Conservation (phyloP, 2,113 vertebrate genomes). For the Caranx melampygus region DNA sequence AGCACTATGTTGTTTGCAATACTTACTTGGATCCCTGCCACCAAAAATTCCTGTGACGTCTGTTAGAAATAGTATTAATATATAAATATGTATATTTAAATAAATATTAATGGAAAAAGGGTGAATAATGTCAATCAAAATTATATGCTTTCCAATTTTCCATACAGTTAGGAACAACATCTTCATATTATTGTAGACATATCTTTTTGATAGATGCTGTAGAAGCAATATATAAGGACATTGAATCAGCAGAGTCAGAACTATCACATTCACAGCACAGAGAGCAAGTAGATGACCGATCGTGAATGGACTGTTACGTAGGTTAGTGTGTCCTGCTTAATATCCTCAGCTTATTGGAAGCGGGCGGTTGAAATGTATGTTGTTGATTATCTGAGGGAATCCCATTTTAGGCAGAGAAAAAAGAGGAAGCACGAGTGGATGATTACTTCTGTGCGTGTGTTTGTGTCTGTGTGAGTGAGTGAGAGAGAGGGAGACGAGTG, state of each 20-base stretch:
- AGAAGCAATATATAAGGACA: not conserved
- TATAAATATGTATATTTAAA: no score
- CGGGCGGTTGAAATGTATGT: constrained; percentile 33
- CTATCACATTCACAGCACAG: not conserved
- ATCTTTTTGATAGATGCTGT: not conserved
- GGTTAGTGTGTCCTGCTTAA: not conserved
- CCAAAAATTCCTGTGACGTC: no score
- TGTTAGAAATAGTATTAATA: no score
- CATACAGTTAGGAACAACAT: no score
- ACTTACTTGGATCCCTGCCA: not conserved
- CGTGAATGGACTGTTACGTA: constrained; percentile 14
- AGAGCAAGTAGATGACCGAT: not conserved
- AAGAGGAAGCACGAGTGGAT: constrained; percentile 26
- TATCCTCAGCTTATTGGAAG: constrained; percentile 25
- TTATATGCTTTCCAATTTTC: no score
- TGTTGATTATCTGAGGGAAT: constrained; percentile 41
- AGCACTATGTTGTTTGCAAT: not conserved
- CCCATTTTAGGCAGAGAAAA: constrained; percentile 35
- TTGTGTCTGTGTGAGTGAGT: not conserved
- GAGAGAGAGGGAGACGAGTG: constrained; percentile 5
- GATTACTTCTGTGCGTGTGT: constrained; percentile 20
- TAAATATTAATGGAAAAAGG: no score
- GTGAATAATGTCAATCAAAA: no score
- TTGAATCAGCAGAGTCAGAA: not conserved
- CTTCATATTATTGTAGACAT: not conserved